Base-by-base conservation (phyloP, 2,113 vertebrate genomes). In the Drymodes brunneopygia region DNA sequence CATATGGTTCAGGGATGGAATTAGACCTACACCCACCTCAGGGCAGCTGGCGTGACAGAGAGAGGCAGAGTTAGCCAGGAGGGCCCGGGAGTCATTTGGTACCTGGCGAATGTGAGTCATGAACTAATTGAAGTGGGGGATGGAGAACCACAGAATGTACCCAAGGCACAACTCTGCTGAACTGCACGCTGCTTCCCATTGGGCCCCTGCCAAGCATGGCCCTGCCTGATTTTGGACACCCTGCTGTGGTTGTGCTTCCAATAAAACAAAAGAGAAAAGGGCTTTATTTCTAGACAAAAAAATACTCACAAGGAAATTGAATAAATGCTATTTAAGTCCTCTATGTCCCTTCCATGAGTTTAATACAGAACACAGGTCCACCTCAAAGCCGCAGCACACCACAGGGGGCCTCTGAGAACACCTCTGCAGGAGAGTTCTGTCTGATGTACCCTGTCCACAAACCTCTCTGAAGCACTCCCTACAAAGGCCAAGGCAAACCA, bases 181-280 rank as follows among this genome's bases (percentile, higher is more conserved):
- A 80, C 50, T 78, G 62, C 81, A 51, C 0, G 0, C 27, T 78
- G 74, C 60, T 95, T 88, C 79, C 40, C 67, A 28, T 9, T 29
- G 67, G 62, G 58, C 0, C 3, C 9, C 84, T 54, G 54, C 64
- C 71, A 91, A 95, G 58, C 61, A 92, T 1, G 14, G 77, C 38
- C 27, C 71, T 88, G 71, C 27, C 54, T 79, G 47, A 81, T 84
- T 86, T 86, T 5, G 4, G 56, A 81, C 56, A 86, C 57, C 51
- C 80, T 84, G 77, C 80, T 84, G 86, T 78, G 88, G 50, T 40
- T 88, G 54, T 94, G 75, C 64, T 90, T 94, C 62, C 77, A 95
- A 81, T 86, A 91, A 94, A 93, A 78, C 80, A 86, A 75, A 80
- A 92, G 82, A 82, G 58, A 88, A 94, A 93, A 86, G 27, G 3